Conservation (phyloP, 2,888 invertebrate genomes). For the Anagyrus pseudococci region DNA sequence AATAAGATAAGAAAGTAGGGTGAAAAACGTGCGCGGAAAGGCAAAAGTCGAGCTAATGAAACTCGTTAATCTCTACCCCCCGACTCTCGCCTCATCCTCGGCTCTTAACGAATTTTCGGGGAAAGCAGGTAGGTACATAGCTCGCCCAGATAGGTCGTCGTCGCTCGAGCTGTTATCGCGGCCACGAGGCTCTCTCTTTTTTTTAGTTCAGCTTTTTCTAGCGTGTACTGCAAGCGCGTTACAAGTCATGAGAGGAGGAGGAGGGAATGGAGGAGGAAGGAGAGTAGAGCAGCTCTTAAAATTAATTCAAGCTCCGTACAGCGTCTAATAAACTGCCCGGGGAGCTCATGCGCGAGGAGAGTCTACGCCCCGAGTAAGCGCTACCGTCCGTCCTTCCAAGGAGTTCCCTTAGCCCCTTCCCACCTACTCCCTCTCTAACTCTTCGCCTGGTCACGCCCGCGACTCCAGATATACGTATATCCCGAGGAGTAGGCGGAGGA, state of each 20-base stretch:
- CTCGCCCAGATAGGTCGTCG: no score
- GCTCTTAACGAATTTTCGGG: no score
- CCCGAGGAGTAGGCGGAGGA: constrained; percentile 8
- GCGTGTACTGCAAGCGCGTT: constrained; percentile 24
- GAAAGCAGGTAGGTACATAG: no score
- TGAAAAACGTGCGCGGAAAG: not conserved
- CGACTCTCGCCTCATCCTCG: no score
- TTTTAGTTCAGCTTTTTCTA: constrained; percentile 8
- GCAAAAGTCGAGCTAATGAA: constrained; percentile 14
- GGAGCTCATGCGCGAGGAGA: no score
- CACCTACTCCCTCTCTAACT: constrained; percentile 2
- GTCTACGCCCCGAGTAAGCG: no score
- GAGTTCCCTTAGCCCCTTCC: constrained; percentile 25
- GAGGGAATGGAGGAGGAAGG: no score
- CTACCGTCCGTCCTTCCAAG: no score
- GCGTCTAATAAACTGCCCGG: constrained; percentile 43
- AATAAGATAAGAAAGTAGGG: not conserved
- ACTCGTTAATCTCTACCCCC: constrained; percentile 19
- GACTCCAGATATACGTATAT: constrained; percentile 20
- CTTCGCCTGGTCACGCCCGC: no score
- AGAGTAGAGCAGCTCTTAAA: constrained; percentile 28
- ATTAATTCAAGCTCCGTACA: constrained; percentile 39
- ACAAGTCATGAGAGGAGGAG: constrained; percentile 8
- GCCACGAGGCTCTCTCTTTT: not conserved
- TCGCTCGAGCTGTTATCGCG: constrained; percentile 25